Percentiles rank a stretch among this genome's conserved stretches.
Conservation (phyloP, 64 coral and sea anemone genomes). For the Porites lutea region DNA sequence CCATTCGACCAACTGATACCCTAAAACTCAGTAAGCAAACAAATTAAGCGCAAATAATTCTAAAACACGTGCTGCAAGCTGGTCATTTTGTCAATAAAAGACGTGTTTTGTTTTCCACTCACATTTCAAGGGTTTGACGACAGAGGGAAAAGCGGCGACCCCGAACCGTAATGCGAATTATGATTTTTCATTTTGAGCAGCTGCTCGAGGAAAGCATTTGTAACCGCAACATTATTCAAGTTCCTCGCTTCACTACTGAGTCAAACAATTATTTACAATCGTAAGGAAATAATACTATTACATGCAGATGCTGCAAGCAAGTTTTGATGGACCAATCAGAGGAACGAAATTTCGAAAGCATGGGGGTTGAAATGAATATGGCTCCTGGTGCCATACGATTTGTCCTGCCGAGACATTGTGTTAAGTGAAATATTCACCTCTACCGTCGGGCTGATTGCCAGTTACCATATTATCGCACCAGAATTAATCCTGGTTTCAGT, state of each 20-base stretch:
- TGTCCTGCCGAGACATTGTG: not conserved
- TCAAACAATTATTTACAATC: not conserved
- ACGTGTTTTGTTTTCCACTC: too few species aligned
- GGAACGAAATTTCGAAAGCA: not conserved
- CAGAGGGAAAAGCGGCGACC: too few species aligned
- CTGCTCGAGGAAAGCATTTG: not conserved
- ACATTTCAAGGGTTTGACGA: too few species aligned
- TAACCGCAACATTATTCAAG: not conserved
- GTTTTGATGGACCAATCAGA: not conserved
- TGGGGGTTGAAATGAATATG: not conserved
- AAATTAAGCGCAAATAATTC: too few species aligned
- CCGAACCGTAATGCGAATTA: too few species aligned
- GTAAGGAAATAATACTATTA: slow-evolving; percentile 7
- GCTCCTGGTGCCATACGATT: not conserved
- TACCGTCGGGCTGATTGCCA: too few species aligned
- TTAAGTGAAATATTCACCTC: not conserved
- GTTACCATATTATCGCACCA: too few species aligned
- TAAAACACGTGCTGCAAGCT: too few species aligned
- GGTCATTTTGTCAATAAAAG: too few species aligned
- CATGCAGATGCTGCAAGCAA: not conserved
- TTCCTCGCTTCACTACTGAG: not conserved
- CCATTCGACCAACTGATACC: too few species aligned
- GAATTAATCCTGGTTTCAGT: too few species aligned
- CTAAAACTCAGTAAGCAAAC: too few species aligned
- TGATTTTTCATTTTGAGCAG: not conserved